Percentiles rank a stretch among this genome's conserved stretches.
phyloP scores from a whole-genome alignment of 1,140 invertebrate genomes.

The Heliconius eleuchia region DNA sequence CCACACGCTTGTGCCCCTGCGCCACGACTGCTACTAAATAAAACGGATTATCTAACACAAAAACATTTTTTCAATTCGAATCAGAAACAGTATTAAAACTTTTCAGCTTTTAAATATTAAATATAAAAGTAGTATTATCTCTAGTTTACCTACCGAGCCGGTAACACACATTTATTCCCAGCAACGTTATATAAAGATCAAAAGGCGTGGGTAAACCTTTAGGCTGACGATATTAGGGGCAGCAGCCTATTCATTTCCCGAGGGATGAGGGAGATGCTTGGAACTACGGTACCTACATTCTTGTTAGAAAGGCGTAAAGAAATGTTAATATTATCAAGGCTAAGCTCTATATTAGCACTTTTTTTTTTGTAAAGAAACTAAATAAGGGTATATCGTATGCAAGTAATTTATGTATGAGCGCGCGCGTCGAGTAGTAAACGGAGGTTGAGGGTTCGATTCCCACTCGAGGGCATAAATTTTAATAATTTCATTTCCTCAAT shows the following conservation, averaged over 20 bases:
- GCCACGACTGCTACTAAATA: too few species aligned
- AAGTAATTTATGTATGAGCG: background rate
- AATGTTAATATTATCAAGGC: background rate
- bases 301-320: background rate
- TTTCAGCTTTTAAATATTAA: too few species aligned
- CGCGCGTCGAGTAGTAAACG: too few species aligned
- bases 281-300: background rate
- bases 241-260: background rate
- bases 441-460: too few species aligned
- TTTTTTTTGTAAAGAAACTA: background rate
- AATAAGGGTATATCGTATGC: background rate
- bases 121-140: too few species aligned
- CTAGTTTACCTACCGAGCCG: background rate
- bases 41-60: too few species aligned
- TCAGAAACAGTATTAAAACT: too few species aligned
- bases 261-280: background rate
- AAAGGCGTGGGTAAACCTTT: background rate
- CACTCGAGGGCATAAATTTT: too few species aligned
- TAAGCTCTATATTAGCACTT: background rate
- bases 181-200: constrained; percentile 10
- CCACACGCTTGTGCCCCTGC: too few species aligned
- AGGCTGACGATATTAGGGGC: background rate
- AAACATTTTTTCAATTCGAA: too few species aligned
- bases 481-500: too few species aligned
- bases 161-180: background rate